Base-by-base conservation (phyloP, 1,140 invertebrate species). In the Zaprionus davidi region DNA sequence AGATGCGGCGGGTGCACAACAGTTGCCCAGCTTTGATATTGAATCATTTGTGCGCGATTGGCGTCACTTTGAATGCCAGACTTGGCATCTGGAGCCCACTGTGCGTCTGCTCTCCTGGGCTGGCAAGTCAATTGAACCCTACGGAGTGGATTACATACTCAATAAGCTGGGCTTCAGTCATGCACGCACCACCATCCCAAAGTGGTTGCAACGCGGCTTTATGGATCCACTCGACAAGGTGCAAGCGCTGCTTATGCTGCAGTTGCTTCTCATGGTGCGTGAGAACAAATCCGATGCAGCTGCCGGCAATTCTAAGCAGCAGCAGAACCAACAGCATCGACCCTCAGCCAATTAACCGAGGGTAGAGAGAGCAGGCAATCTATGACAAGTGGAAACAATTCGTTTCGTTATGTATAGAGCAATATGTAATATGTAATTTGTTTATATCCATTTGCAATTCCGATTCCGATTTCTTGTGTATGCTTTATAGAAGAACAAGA, bases 11-110 rank as follows among this genome's bases (percentile, higher is more conserved):
- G 41, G 17, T 31, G 56, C 58, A 1, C 64, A 68, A 1, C 64
- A 68, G 15, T 12, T 82, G 66, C 78, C 85, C 22, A 80, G 76
- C 70, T 90, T 91, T 56, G 92, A 93, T 72, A 69, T 93, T 28
- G 92, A 93, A 73, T 91, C 85, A 7, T 92, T 91, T 90, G 79
- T 93, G 38, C 78, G 92, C 2, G 87, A 99, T 93, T 98, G 97
- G 96, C 94, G 98, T 71, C 96, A 96, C 84, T 99, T 98, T 93
- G 95, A 97, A 81, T 99, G 98, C 93, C 97, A 98, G 93, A 98
- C 98, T 1, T 99, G 99, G 99, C 98, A 99, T 91, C 94, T 99
- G 34, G 98, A 99, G 93, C 99, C 99, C 5, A 99, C 98, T 59
- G 98, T 99, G 62, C 95, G 97, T 85, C 93, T 98, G 64, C 93